Evolutionary conservation across 2,888 invertebrate species (phyloP), one percentile per base, ranked within the genome.

Genomic region (Lacanobia wlatinum): DNA sequence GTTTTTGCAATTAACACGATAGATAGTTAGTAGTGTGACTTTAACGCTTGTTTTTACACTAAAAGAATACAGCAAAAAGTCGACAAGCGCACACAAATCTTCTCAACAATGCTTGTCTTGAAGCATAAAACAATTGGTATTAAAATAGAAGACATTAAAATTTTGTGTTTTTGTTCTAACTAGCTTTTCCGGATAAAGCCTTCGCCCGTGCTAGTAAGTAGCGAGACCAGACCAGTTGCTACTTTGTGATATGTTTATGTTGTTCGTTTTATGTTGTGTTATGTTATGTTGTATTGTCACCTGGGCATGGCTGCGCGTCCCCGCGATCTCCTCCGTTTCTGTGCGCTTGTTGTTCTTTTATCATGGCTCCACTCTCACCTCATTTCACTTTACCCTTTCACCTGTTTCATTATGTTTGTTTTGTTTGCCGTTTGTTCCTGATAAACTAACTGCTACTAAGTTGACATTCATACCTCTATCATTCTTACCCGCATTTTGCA

Each of bases 181-280:
- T 97, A 99, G 99, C 98, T 99, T 97, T 99, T 99, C 98, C 98
- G 99, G 98, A 99, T 99, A 97, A 98, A 98, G 98, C 99, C 99
- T 97, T 98, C 98, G 97, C 99, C 98, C 97, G 98, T 98, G 97
- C 98, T 99, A 98, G 99, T 99, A 99, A 99, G 99, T 99, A 98
- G 96, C 95, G 93, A 93, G 86, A 92, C 89, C 91, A 91, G 92
- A 94, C 90, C 92, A 89, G 88, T 91, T 93, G 96, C 95, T 96
- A 96, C 96, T 94, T 92, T 92, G 93, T 95, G 86, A 91, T 91
- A 84, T 84, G 76, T 85, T 84, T 87, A 85, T 88, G 86, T 87
- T 87, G 84, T 88, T 81, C 87, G 86, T 79, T 84, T 82, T 85
- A 71, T 84, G 73, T 87, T 86, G 67, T 87, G 80, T 86, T 78